Evolutionary conservation across 1,140 invertebrate genomes (phyloP).

Genomic region (Formica exsecta): DNA sequence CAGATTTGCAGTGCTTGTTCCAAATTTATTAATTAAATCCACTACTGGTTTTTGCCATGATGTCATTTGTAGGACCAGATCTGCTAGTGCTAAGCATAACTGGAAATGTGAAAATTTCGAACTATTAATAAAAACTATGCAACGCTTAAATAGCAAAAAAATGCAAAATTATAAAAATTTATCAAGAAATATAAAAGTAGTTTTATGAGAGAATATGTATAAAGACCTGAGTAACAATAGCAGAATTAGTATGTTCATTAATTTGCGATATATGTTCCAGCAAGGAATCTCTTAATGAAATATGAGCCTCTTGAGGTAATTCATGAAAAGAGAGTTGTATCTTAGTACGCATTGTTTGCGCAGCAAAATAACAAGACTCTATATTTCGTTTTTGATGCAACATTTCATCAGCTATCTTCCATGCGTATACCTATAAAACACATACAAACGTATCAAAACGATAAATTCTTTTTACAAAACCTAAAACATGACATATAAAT

Average conservation of each 20-base stretch:
- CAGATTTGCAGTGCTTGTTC: conserved; percentile 88
- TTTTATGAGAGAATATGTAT: conserved; percentile 19
- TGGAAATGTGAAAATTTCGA: conserved; percentile 81
- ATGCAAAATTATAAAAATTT: neutral
- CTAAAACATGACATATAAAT: neutral
- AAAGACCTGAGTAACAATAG: conserved; percentile 94
- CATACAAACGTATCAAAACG: conserved; percentile 5
- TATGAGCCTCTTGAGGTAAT: conserved; percentile 94
- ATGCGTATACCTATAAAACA: conserved; percentile 93
- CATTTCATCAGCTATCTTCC: conserved; percentile 98
- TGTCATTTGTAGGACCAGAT: conserved; percentile 97
- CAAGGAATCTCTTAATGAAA: conserved; percentile 96
- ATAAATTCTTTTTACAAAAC: neutral
- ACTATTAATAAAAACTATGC: conserved; percentile 1
- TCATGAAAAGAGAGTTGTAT: conserved; percentile 97
- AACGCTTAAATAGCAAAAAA: neutral
- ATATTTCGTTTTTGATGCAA: conserved; percentile 94
- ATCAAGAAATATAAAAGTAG: conserved; percentile 13
- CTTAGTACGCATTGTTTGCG: conserved; percentile 98
- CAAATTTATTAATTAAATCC: conserved; percentile 93
- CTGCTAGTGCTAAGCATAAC: conserved; percentile 96
- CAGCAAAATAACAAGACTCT: conserved; percentile 98
- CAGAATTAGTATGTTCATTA: conserved; percentile 92
- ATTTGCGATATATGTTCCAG: conserved; percentile 95
- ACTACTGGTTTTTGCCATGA: conserved; percentile 96